Conservation (phyloP, 2,888 invertebrate genomes). For the Nasonovia ribisnigri region DNA sequence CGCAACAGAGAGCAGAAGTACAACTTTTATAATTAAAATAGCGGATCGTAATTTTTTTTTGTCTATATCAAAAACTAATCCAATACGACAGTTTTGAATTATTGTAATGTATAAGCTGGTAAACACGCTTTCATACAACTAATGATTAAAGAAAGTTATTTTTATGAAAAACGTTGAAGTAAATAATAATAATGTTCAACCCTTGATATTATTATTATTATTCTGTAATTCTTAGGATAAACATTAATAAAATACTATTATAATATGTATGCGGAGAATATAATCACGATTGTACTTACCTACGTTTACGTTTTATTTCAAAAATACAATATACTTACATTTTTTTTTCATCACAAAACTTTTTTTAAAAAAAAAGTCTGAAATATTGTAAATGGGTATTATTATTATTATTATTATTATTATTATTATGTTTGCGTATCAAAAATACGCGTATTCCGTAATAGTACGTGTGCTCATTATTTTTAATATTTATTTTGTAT, state of each 20-base stretch:
- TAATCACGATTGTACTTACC: not conserved
- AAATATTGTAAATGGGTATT: not conserved
- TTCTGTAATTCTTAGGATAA: not conserved
- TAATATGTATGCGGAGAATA: not conserved
- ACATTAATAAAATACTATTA: not conserved
- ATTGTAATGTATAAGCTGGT: not conserved
- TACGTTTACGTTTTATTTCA: not conserved
- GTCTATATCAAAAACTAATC: conserved; percentile 21
- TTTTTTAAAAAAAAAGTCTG: not conserved
- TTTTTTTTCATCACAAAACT: not conserved
- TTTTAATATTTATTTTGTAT: not conserved
- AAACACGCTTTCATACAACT: not conserved
- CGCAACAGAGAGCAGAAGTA: not conserved
- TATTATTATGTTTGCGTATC: not conserved
- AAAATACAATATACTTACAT: not conserved
- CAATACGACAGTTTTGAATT: conserved; percentile 25
- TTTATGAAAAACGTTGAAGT: not conserved
- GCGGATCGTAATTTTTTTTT: not conserved
- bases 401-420: not conserved
- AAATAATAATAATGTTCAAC: not conserved
- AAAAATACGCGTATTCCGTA: not conserved
- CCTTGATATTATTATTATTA: not conserved
- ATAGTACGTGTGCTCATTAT: not conserved
- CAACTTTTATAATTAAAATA: conserved; percentile 19
- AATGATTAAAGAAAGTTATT: not conserved